Evolutionary conservation across 2,888 invertebrate species (phyloP).

Genomic region (Clanis bilineata): DNA sequence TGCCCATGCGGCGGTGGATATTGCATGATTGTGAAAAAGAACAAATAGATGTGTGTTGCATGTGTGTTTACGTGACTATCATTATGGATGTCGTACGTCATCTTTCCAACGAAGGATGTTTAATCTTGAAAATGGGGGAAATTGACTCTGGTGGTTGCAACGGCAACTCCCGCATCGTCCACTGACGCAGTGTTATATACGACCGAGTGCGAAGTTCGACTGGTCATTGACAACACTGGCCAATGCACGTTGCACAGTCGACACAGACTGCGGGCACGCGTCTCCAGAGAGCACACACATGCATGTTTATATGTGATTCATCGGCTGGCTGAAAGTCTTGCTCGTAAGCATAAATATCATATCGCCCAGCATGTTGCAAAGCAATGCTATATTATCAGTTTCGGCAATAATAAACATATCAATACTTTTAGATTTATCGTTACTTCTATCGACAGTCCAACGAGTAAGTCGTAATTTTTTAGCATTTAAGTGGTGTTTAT

Average conservation of each 20-base stretch:
- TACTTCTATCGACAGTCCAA: constrained; percentile 45
- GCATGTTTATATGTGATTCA: constrained; percentile 45
- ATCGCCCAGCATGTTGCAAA: constrained; percentile 63
- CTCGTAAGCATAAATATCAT: constrained; percentile 48
- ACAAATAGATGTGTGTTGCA: constrained; percentile 79
- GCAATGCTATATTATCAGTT: constrained; percentile 38
- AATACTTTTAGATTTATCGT: constrained; percentile 51
- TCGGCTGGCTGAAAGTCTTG: constrained; percentile 45
- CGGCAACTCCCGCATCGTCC: constrained; percentile 68
- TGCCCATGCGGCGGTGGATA: constrained; percentile 53
- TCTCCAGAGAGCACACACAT: constrained; percentile 22
- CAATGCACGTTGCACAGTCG: constrained; percentile 20
- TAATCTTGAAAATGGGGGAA: constrained; percentile 76
- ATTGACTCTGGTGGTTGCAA: constrained; percentile 77
- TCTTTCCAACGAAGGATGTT: constrained; percentile 74
- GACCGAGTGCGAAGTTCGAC: constrained; percentile 39
- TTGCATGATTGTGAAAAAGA: constrained; percentile 77
- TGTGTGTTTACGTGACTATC: constrained; percentile 72
- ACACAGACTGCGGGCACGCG: constrained; percentile 40
- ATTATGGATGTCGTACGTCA: constrained; percentile 78
- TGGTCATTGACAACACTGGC: neutral
- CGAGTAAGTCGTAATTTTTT: constrained; percentile 68
- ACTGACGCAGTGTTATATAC: constrained; percentile 66
- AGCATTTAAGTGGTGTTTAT: constrained; percentile 50
- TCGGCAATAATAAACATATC: constrained; percentile 77